These are phyloP conservation scores for Galbula dea DNA, from an alignment of 2,113 vertebrate species.

Conservation along the genomic window DNA sequence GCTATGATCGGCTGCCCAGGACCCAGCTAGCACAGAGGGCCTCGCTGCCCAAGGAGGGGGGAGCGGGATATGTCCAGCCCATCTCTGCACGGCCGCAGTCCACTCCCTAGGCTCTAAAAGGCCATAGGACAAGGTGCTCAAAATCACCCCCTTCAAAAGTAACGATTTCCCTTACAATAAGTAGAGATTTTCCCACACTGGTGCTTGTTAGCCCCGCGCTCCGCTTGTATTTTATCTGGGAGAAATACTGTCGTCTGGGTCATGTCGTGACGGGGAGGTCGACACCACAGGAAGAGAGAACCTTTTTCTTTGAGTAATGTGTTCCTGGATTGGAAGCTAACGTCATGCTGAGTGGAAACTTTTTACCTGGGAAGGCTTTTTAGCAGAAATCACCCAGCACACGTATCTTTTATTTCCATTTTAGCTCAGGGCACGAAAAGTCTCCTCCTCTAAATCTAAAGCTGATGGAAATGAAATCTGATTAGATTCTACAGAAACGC, in stretches of 20 bases:
- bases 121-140: background rate
- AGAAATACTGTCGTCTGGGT: background rate
- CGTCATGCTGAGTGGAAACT: background rate
- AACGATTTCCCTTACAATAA: background rate
- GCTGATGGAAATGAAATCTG: background rate
- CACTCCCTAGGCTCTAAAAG: background rate
- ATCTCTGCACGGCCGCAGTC: rapidly evolving
- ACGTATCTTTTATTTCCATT: background rate
- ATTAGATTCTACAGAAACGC: background rate
- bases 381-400: background rate
- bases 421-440: background rate
- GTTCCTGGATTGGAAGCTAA: background rate
- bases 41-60: background rate
- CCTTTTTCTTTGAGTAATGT: background rate
- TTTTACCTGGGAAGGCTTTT: slow-evolving; percentile 14
- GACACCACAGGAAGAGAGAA: background rate
- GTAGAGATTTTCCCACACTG: background rate
- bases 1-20: no score
- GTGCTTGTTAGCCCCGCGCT: background rate
- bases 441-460: background rate
- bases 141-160: background rate
- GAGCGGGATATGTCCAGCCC: no score
- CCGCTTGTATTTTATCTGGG: background rate
- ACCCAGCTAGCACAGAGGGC: background rate
- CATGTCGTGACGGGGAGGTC: background rate